Percentiles rank a stretch among this genome's conserved stretches.
These are phyloP conservation scores for Antrozous pallidus DNA, from an alignment of 2,797 vertebrate species.

Conservation along the genomic window DNA sequence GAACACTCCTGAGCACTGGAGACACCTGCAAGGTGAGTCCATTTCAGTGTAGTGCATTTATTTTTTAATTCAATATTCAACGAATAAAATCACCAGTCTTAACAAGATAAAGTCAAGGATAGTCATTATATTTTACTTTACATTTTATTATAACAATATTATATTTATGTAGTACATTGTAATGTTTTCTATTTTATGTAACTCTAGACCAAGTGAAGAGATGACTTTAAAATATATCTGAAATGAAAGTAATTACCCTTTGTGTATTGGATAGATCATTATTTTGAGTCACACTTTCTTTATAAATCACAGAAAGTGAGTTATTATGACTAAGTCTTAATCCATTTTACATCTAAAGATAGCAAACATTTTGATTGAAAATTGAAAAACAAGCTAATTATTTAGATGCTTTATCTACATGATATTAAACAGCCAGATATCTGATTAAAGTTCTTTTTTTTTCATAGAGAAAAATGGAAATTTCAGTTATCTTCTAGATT, in stretches of 20 bases:
- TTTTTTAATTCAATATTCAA: slow-evolving; percentile 30
- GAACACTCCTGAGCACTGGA: neutral
- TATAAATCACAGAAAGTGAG: slow-evolving; percentile 53
- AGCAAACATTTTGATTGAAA: slow-evolving; percentile 53
- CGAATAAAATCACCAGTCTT: neutral
- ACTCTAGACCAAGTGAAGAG: neutral
- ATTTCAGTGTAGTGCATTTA: neutral
- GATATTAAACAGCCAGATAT: slow-evolving; percentile 52
- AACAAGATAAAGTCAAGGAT: neutral
- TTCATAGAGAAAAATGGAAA: slow-evolving; percentile 32
- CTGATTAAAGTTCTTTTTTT: slow-evolving; percentile 50
- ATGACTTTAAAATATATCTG: slow-evolving; percentile 10
- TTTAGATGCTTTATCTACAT: slow-evolving; percentile 51
- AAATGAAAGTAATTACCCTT: slow-evolving; percentile 38
- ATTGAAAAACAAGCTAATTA: slow-evolving; percentile 52
- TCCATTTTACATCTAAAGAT: slow-evolving; percentile 47
- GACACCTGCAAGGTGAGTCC: neutral
- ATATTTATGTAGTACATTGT: neutral
- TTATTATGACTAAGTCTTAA: slow-evolving; percentile 58
- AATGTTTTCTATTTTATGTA: neutral
- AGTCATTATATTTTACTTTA: slow-evolving; percentile 5
- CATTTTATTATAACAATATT: neutral
- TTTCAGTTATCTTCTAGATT: slow-evolving; percentile 52
- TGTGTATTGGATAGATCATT: slow-evolving; percentile 2
- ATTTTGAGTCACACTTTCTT: slow-evolving; percentile 53